A percentile compares a stretch with the other conserved stretches of the same genome.
phyloP scores from a whole-genome alignment of 1,140 invertebrate species.

The Oncopodura yosiiana region DNA sequence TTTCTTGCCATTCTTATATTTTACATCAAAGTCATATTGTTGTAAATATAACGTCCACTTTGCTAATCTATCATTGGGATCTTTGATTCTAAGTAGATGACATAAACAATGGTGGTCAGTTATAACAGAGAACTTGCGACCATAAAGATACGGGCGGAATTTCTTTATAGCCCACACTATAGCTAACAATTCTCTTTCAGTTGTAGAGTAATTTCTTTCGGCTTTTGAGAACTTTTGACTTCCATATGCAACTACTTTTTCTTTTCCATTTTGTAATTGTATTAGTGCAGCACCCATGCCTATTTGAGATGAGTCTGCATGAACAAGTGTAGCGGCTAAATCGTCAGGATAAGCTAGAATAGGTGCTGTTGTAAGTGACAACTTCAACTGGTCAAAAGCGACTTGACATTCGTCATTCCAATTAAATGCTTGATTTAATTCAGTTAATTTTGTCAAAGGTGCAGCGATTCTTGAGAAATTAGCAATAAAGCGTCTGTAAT shows the following conservation, averaged over 20 bases:
- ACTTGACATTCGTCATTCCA: neutral
- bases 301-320: neutral
- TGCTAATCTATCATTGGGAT: slow-evolving; percentile 9
- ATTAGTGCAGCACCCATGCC: slow-evolving; percentile 3
- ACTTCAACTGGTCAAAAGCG: neutral
- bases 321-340: neutral
- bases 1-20: slow-evolving; percentile 30
- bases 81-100: too few species aligned
- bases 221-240: too few species aligned
- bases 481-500: slow-evolving; percentile 40
- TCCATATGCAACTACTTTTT: slow-evolving; percentile 13
- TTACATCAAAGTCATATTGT: slow-evolving; percentile 20
- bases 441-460: slow-evolving; percentile 16
- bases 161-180: neutral
- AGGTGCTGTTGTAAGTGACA: neutral
- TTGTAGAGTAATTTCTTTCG: neutral
- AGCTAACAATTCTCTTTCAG: slow-evolving; percentile 1
- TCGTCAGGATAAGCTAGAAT: neutral
- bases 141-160: slow-evolving; percentile 7
- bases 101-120: slow-evolving; percentile 3
- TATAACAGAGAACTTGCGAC: neutral
- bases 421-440: neutral
- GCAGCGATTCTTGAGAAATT: slow-evolving; percentile 37
- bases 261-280: neutral
- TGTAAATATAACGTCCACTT: slow-evolving; percentile 30